Evolutionary conservation across 2,113 vertebrate genomes (phyloP), one percentile per base, ranked within the genome.

Genomic region (Nanorana parkeri): DNA sequence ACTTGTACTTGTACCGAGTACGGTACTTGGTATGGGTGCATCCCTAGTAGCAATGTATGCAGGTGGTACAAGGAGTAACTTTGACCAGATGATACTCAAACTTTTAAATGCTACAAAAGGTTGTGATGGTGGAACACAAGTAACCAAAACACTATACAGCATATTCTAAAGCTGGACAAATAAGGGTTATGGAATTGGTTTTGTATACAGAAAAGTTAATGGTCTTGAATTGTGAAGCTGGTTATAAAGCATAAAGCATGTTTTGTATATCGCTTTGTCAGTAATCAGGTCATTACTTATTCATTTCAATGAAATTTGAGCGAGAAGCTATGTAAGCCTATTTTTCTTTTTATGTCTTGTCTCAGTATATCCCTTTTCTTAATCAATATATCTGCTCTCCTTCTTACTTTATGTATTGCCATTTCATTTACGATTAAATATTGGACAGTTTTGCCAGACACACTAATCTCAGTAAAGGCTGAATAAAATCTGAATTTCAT

Each of bases 201-300:
- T 17, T 52, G 55, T 29, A 3, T 55, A 72, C 17, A 5, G 24
- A 28, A 47, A 71, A 71, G n/a, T 26, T 2, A 51, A 29, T 15
- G 51, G 3, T 24, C 51, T 10, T 26, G 11, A 54, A 26, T 19
- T 69, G 41, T 21, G 26, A 23, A 71, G 17, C 23, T 19, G 7
- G 68, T 19, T 17, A 47, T 21, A n/a, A n/a, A n/a, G 54, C 24
- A 69, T 51, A 4, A 11, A 4, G 51, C 32, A 69, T 51, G 67
- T 69, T 51, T 52, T 69, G 21, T n/a, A 36, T 69, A 51, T 69
- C 67, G 26, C 67, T 36, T 36, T 52, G 67, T 69, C 67, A 23
- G 51, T 29, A 56, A 72, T 16, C 23, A 29, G 24, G 56, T 72
- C 17, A 72, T 72, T 72, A 55, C 29, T 24, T 55, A 72, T 72